Evolutionary conservation across 2,888 invertebrate genomes (phyloP).

Genomic region (Lithophane leautieri): DNA sequence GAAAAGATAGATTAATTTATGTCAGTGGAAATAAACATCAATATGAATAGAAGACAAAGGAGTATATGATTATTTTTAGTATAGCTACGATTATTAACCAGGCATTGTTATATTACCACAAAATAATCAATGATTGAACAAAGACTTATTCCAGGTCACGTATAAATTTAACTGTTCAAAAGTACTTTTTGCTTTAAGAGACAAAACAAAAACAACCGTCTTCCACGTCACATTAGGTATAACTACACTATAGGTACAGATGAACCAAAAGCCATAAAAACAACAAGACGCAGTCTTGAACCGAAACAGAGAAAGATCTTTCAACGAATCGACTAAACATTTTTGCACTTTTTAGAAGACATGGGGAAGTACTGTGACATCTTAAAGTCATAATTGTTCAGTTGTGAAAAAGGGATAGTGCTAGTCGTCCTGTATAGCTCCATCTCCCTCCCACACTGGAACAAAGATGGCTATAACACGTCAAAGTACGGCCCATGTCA

Average conservation of each 20-base stretch:
- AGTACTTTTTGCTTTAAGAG: not conserved
- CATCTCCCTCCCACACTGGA: not conserved
- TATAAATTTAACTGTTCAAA: not conserved
- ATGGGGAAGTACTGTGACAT: not conserved
- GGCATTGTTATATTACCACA: not conserved
- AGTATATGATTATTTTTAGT: conserved; percentile 1
- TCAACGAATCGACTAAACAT: not conserved
- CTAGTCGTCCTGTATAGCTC: not conserved
- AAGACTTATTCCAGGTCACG: not conserved
- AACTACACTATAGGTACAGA: not conserved
- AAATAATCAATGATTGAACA: not conserved
- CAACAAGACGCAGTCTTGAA: not conserved
- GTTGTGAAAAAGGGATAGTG: not conserved
- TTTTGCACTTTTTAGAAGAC: conserved; percentile 10
- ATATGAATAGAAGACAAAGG: not conserved
- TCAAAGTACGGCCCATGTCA: not conserved
- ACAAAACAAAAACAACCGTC: not conserved
- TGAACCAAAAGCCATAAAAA: not conserved
- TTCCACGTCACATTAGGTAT: not conserved
- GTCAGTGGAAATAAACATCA: conserved; percentile 17
- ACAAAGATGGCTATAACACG: conserved; percentile 2
- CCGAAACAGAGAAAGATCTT: not conserved
- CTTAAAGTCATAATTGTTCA: not conserved
- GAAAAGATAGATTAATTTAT: conserved; percentile 2
- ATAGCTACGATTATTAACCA: not conserved